Conservation (phyloP, 2,888 invertebrate genomes). For the Perizoma affinitatum region DNA sequence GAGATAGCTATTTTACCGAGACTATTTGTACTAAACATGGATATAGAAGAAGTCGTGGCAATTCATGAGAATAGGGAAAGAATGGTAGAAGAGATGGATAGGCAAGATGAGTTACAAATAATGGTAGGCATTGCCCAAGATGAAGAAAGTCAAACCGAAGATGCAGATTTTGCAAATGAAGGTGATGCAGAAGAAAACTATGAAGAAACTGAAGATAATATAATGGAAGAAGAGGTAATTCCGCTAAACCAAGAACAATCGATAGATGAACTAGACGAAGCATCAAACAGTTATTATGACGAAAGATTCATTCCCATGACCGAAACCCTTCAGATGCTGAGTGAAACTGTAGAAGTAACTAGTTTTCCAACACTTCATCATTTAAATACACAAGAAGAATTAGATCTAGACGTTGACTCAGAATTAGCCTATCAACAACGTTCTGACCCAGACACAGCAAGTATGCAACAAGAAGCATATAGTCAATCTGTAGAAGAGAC, state of each 20-base stretch:
- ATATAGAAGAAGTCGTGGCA: slow-evolving; percentile 9
- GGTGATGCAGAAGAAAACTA: not conserved
- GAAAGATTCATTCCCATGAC: not conserved
- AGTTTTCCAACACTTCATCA: too few species aligned
- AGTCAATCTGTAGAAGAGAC: not conserved
- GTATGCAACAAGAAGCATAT: slow-evolving; percentile 2
- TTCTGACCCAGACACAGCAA: not conserved
- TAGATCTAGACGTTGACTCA: slow-evolving; percentile 14
- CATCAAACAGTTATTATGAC: not conserved
- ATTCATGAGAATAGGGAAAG: slow-evolving; percentile 4
- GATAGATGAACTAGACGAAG: not conserved
- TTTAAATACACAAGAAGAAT: slow-evolving; percentile 11
- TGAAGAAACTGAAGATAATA: not conserved
- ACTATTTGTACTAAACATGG: slow-evolving; percentile 19
- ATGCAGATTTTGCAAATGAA: not conserved
- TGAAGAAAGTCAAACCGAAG: not conserved
- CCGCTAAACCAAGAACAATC: too few species aligned
- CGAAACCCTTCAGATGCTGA: too few species aligned
- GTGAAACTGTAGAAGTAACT: too few species aligned
- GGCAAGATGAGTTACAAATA: slow-evolving; percentile 13
- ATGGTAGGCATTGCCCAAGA: slow-evolving; percentile 4
- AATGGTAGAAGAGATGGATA: slow-evolving; percentile 12
- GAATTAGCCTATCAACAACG: not conserved
- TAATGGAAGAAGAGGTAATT: not conserved
- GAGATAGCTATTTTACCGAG: slow-evolving; percentile 11